Conservation (phyloP, 2,888 invertebrate genomes). For the Monopis laevigella region DNA sequence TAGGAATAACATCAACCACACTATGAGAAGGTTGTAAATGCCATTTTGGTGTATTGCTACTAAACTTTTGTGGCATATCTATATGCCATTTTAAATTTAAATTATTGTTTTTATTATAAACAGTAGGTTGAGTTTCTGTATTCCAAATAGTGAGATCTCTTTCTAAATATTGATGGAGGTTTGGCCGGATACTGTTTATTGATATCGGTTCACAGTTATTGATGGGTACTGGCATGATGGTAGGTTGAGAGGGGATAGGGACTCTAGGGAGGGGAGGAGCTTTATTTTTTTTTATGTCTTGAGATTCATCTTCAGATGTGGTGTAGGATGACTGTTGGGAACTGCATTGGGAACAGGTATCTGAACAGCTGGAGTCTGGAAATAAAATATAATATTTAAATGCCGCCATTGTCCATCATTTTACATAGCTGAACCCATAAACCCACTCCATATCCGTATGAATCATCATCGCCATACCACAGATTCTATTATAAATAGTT, state of each 20-base stretch:
- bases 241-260: conserved; percentile 24
- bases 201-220: conserved; percentile 34
- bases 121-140: conserved; percentile 23
- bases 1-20: conserved; percentile 30
- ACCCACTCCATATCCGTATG: no score
- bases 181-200: conserved; percentile 46
- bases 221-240: conserved; percentile 38
- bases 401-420: no score
- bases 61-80: not conserved
- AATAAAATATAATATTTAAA: conserved; percentile 18
- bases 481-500: no score
- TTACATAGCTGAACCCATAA: no score
- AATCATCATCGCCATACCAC: no score
- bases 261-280: conserved; percentile 19
- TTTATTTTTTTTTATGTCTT: not conserved
- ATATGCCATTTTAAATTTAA: conserved; percentile 1
- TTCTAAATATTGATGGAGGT: conserved; percentile 52
- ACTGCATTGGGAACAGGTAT: conserved; percentile 74
- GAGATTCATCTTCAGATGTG: conserved; percentile 5
- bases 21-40: conserved; percentile 15
- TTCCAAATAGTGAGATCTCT: conserved; percentile 54
- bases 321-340: conserved; percentile 40
- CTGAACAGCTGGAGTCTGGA: conserved; percentile 76
- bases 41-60: not conserved
- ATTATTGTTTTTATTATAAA: not conserved